Evolutionary conservation across 1,140 invertebrate genomes (phyloP).

Genomic region (Anastrepha obliqua): DNA sequence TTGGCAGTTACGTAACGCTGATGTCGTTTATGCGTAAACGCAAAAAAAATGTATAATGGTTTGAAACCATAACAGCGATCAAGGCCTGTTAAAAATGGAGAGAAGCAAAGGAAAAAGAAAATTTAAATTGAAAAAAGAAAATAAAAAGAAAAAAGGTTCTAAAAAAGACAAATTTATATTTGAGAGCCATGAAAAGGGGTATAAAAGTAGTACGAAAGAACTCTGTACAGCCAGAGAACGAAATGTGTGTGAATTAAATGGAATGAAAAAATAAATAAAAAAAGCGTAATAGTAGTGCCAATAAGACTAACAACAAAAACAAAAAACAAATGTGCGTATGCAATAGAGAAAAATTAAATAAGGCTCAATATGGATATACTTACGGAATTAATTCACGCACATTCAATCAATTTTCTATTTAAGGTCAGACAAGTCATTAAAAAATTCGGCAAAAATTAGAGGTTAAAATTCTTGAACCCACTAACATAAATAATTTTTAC

Average conservation of each 20-base stretch:
- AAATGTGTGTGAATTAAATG: no score
- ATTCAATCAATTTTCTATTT: neutral
- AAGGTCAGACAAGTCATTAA: neutral
- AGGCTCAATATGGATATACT: neutral
- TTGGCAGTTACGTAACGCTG: constrained; percentile 34
- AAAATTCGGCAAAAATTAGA: neutral
- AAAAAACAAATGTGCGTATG: neutral
- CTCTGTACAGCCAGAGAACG: neutral
- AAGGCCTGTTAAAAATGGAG: neutral
- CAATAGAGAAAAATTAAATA: neutral
- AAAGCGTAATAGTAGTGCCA: neutral
- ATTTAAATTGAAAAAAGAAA: neutral
- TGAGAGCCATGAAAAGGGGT: neutral
- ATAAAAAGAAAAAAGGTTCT: neutral
- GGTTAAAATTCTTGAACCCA: constrained; percentile 29
- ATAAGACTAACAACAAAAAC: neutral
- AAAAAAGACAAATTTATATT: neutral
- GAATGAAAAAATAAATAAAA: neutral
- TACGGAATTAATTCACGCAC: neutral
- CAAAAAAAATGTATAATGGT: neutral
- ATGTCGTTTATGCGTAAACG: constrained; percentile 13
- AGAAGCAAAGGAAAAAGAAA: neutral
- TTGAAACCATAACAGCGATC: neutral
- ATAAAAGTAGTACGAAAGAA: neutral
- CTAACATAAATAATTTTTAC: neutral